phyloP scores from a whole-genome alignment of 2,113 vertebrate genomes.

The Ageneiosus marmoratus region DNA sequence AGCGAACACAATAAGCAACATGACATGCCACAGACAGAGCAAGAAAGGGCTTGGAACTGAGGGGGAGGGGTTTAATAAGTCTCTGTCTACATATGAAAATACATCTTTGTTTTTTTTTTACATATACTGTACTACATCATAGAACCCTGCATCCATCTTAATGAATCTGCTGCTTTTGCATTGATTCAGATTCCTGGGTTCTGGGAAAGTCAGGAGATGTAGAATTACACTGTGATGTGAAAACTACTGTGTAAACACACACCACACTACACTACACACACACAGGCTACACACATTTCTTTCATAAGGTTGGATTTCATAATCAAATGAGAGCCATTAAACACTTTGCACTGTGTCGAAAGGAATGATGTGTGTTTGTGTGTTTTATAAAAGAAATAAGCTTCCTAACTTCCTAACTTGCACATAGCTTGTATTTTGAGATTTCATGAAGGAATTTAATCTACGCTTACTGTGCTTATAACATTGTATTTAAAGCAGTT shows the following conservation, averaged over 20 bases:
- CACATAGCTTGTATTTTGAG: background rate
- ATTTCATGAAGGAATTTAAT: background rate
- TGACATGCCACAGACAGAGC: background rate
- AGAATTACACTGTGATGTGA: background rate
- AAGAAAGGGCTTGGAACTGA: no score
- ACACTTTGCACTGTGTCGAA: background rate
- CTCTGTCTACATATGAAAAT: background rate
- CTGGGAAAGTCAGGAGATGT: background rate
- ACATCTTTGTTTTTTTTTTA: background rate
- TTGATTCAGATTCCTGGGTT: no score
- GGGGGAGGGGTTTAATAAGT: background rate
- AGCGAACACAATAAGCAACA: background rate
- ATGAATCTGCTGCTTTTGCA: background rate
- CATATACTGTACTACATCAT: background rate
- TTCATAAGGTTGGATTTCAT: background rate
- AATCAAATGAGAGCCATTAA: background rate
- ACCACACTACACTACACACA: background rate
- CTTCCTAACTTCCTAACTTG: background rate
- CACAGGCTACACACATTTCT: background rate
- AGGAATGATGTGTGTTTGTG: background rate
- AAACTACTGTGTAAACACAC: conserved; percentile 15
- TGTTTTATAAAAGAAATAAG: background rate
- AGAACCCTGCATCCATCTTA: background rate
- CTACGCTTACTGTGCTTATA: background rate
- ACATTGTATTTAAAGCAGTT: background rate